Percentiles rank a stretch among this genome's conserved stretches.
These are phyloP conservation scores for Percopsis transmontana DNA, from an alignment of 2,113 vertebrate species.

Conservation along the genomic window DNA sequence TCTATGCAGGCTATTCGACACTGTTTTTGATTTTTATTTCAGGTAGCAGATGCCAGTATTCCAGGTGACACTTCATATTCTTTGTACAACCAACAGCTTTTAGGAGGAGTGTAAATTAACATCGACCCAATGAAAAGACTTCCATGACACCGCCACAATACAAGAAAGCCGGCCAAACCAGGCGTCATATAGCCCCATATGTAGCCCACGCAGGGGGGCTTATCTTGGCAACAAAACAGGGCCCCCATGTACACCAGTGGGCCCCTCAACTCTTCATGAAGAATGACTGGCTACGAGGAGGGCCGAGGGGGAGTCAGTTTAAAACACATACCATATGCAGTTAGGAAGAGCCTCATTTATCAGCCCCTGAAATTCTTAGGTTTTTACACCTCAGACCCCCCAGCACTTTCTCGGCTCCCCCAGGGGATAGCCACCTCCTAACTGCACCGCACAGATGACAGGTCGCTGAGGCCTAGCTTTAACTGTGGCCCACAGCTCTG, in stretches of 20 bases:
- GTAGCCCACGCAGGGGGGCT: slow-evolving; percentile 76
- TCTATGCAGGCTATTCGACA: too few species aligned
- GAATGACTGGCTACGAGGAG: slow-evolving; percentile 74
- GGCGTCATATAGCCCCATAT: slow-evolving; percentile 72
- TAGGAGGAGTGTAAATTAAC: slow-evolving; percentile 77
- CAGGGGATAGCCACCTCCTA: slow-evolving; percentile 71
- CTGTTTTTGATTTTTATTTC: slow-evolving; percentile 52
- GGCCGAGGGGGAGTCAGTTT: slow-evolving; percentile 77
- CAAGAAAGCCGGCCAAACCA: slow-evolving; percentile 63
- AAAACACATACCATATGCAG: slow-evolving; percentile 82
- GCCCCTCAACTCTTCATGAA: slow-evolving; percentile 77
- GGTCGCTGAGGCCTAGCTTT: slow-evolving; percentile 65
- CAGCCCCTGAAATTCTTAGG: slow-evolving; percentile 72
- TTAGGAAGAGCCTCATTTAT: slow-evolving; percentile 80
- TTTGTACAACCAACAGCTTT: slow-evolving; percentile 73
- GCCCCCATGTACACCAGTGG: slow-evolving; percentile 65
- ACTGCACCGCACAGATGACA: slow-evolving; percentile 73
- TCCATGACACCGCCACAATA: slow-evolving; percentile 66
- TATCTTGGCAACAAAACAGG: slow-evolving; percentile 80
- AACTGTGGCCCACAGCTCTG: slow-evolving; percentile 59
- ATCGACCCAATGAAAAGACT: slow-evolving; percentile 71
- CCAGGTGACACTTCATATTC: slow-evolving; percentile 68
- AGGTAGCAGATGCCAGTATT: slow-evolving; percentile 76
- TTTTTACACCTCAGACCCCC: slow-evolving; percentile 80
- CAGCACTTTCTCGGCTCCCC: slow-evolving; percentile 70